Evolutionary conservation across 2,113 vertebrate genomes (phyloP), one percentile per base, ranked within the genome.

Genomic region (Passer domesticus): DNA sequence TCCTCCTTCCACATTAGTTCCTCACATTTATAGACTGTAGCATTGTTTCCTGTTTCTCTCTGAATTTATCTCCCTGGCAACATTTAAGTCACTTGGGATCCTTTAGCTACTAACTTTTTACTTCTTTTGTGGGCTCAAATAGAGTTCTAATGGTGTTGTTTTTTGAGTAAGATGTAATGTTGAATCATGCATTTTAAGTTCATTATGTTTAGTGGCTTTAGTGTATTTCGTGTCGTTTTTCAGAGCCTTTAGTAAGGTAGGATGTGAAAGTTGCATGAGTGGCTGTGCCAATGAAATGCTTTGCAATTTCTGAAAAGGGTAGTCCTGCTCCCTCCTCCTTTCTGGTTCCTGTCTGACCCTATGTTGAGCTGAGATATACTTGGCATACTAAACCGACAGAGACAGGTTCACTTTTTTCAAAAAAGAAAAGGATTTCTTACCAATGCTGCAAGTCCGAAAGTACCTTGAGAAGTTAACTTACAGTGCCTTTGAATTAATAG

Each of bases 11-110:
- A 79, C 67, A 76, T 93, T 95, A 94, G 89, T 74, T 72, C 73
- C 47, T 90, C 91, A 28, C 73, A n/a, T 90, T 93, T 87, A 83
- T 62, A 92, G 76, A 73, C 67, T 83, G 70, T 63, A 76, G 89
- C 80, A 88, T 94, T 95, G 80, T 96, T 92, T 90, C 64, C 88
- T 85, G n/a, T 77, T 95, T 93, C 91, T 73, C 77, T 90, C 82
- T 84, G 84, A 92, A 92, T 92, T 91, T 91, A 94, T 96, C 85
- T 88, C 93, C 91, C 49, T 92, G 80, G 90, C 76, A 96, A 89
- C 92, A 78, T 22, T 59, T 37, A 19, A 88, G 41, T 7, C 56
- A 59, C 59, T 93, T 74, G 78, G 35, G 19, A 83, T 88, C 91
- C 72, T 85, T 93, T 67, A 80, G 53, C 73, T 89, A 35, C 67